phyloP scores from a whole-genome alignment of 2,113 vertebrate species.

The Marmota flaviventris region DNA sequence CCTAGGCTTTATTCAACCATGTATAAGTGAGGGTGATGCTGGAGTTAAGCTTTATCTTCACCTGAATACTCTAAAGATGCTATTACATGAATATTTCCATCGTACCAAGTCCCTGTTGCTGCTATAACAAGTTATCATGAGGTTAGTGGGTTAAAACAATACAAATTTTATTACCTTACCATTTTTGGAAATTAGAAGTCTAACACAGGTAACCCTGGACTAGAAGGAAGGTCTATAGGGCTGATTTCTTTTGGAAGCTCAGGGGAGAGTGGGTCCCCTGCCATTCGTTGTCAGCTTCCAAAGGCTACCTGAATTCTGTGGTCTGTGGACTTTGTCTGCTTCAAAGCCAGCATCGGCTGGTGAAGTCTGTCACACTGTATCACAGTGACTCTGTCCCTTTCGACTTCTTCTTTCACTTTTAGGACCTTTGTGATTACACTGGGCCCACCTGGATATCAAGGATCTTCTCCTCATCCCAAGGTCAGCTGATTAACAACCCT shows the following conservation, averaged over 20 bases:
- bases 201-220: neutral
- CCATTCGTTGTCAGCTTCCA: neutral
- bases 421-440: neutral
- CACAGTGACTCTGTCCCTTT: neutral
- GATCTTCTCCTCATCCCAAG: neutral
- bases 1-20: neutral
- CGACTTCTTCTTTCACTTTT: neutral
- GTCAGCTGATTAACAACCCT: neutral
- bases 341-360: neutral
- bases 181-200: neutral
- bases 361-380: neutral
- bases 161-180: neutral
- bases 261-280: slow-evolving; percentile 44
- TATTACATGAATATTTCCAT: slow-evolving; percentile 70
- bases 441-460: neutral
- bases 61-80: slow-evolving; percentile 64
- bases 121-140: slow-evolving; percentile 9
- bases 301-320: neutral
- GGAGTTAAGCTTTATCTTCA: slow-evolving; percentile 60
- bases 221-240: slow-evolving; percentile 55
- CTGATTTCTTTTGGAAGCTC: slow-evolving; percentile 73
- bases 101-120: neutral
- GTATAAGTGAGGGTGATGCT: neutral
- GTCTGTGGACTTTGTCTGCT: neutral
- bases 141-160: neutral